phyloP scores from a whole-genome alignment of 2,888 invertebrate species.

The Microplitis deprimator region DNA sequence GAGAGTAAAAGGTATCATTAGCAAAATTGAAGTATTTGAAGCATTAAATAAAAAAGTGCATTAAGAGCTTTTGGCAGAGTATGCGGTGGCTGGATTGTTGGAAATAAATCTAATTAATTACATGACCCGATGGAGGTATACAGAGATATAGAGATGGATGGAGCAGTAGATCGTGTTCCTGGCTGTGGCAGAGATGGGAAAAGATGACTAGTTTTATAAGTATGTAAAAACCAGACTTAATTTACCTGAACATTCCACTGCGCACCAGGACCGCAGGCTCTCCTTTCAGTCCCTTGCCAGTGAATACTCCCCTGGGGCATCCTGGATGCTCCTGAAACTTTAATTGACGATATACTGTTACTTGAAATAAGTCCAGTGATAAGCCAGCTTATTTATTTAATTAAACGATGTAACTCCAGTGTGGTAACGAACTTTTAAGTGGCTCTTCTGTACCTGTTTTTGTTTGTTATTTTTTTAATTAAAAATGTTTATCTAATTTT shows the following conservation, averaged over 20 bases:
- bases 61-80: neutral
- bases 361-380: constrained; percentile 25
- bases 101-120: constrained; percentile 9
- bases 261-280: constrained; percentile 76
- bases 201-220: neutral
- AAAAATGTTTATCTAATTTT: neutral
- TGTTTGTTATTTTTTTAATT: neutral
- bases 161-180: constrained; percentile 13
- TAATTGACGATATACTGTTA: constrained; percentile 10
- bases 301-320: constrained; percentile 69
- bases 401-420: neutral
- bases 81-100: neutral
- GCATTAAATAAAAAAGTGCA: neutral
- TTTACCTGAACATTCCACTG: constrained; percentile 86
- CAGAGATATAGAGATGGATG: neutral
- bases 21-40: neutral
- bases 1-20: neutral
- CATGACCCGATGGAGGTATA: neutral
- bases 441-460: neutral
- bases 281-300: constrained; percentile 70
- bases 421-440: neutral
- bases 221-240: constrained; percentile 22
- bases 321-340: constrained; percentile 54
- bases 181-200: neutral
- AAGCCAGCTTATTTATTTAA: constrained; percentile 7